These are phyloP conservation scores for Oncopodura yosiiana DNA, from an alignment of 1,140 invertebrate genomes.

Conservation along the genomic window DNA sequence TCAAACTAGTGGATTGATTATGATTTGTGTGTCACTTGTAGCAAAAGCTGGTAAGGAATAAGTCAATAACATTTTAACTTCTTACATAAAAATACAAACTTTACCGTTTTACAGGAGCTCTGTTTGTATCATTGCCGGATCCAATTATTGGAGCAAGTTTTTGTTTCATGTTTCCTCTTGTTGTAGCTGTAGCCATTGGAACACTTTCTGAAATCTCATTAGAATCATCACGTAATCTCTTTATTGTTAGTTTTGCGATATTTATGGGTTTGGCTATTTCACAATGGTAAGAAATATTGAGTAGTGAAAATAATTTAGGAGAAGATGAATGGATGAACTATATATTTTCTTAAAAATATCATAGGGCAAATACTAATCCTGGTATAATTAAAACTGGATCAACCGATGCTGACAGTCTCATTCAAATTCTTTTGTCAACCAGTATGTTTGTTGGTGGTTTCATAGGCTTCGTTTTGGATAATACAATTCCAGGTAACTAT, in stretches of 20 bases:
- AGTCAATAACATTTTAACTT: too few relatives aligned
- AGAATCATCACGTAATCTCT: constrained; percentile 70
- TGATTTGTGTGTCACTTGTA: constrained; percentile 41
- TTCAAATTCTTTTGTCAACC: constrained; percentile 12
- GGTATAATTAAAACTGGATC: constrained; percentile 37
- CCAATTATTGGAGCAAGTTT: constrained; percentile 69
- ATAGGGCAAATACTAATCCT: constrained; percentile 37
- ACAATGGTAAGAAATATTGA: not conserved
- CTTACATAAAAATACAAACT: too few relatives aligned
- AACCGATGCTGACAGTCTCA: constrained; percentile 3
- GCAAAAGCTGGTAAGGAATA: constrained; percentile 43
- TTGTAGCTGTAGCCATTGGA: constrained; percentile 47
- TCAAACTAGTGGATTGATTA: constrained; percentile 38
- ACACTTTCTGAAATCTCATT: constrained; percentile 71
- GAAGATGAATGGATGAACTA: not conserved
- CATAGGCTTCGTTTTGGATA: constrained; percentile 46
- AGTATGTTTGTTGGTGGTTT: constrained; percentile 46
- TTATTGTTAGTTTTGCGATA: constrained; percentile 72
- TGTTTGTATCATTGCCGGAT: constrained; percentile 74
- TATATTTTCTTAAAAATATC: constrained; percentile 38
- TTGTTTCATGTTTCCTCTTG: constrained; percentile 70
- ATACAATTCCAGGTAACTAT: constrained; percentile 45
- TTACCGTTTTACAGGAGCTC: too few relatives aligned
- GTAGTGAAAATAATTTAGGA: not conserved
- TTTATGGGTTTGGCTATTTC: constrained; percentile 58